Evolutionary conservation across 2,113 vertebrate species (phyloP).

Genomic region (Microcebus ravelobensis): DNA sequence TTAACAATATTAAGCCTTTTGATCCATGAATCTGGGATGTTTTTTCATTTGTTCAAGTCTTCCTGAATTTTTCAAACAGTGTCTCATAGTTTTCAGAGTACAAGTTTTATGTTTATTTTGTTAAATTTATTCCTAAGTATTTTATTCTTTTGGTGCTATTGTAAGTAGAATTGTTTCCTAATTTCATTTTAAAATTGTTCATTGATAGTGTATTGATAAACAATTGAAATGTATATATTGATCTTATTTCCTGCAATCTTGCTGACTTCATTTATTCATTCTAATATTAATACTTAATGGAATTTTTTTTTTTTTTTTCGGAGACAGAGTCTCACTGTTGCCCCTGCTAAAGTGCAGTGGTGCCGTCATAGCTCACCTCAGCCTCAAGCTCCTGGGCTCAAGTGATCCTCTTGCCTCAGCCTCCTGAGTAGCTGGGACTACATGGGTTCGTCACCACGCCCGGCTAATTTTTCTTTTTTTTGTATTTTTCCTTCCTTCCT

Average conservation of each 20-base stretch:
- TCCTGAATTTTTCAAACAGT: not conserved
- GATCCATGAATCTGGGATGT: not conserved
- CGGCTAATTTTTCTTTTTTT: too few relatives aligned
- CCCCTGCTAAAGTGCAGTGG: too few relatives aligned
- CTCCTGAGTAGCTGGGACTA: too few relatives aligned
- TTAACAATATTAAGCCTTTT: not conserved
- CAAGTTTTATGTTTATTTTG: conserved; percentile 7
- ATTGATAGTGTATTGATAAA: not conserved
- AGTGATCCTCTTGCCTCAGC: too few relatives aligned
- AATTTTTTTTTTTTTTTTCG: too few relatives aligned
- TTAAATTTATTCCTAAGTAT: not conserved
- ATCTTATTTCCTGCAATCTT: not conserved
- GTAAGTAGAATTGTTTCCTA: not conserved
- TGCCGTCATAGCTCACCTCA: too few relatives aligned
- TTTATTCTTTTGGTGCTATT: not conserved
- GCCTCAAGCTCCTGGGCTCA: too few relatives aligned
- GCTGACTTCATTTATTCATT: not conserved
- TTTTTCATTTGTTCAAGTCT: not conserved
- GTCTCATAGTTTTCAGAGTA: not conserved
- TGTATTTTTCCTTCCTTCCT: too few relatives aligned
- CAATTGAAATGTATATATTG: not conserved
- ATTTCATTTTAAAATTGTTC: not conserved
- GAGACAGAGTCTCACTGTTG: too few relatives aligned
- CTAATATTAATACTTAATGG: not conserved
- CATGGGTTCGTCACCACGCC: too few relatives aligned